Conservation (phyloP, 2,888 invertebrate genomes). For the Tetanocera ferruginea region DNA sequence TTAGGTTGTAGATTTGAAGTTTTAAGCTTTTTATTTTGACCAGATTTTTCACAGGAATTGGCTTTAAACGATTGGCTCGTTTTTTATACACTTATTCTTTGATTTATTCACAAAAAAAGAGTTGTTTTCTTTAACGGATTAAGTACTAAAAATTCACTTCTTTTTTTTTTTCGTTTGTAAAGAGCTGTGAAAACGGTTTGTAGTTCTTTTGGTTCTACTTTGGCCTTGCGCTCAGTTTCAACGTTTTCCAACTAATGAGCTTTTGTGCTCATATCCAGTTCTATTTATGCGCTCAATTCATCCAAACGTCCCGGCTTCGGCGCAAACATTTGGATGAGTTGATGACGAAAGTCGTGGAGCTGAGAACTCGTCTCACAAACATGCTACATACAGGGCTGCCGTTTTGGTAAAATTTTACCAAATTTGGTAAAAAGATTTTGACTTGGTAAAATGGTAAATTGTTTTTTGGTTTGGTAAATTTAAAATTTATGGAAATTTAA, state of each 20-base stretch:
- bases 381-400: neutral
- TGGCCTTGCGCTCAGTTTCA: slow-evolving; percentile 45
- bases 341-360: neutral
- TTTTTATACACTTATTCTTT: neutral
- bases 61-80: neutral
- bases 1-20: slow-evolving; percentile 25
- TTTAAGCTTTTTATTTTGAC: slow-evolving; percentile 18
- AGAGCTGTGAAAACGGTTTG: slow-evolving; percentile 1
- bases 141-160: neutral
- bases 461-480: no score
- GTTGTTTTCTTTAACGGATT: neutral
- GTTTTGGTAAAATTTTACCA: no score
- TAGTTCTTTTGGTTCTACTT: slow-evolving; percentile 17
- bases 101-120: neutral
- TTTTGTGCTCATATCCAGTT: slow-evolving; percentile 46
- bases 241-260: slow-evolving; percentile 56
- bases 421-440: no score
- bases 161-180: neutral
- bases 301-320: slow-evolving; percentile 19
- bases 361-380: slow-evolving; percentile 7
- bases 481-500: no score
- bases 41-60: neutral
- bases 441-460: no score
- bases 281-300: slow-evolving; percentile 51
- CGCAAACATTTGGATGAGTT: neutral